These are phyloP conservation scores for Puntigrus tetrazona DNA, from an alignment of 2,113 vertebrate genomes.

Conservation along the genomic window DNA sequence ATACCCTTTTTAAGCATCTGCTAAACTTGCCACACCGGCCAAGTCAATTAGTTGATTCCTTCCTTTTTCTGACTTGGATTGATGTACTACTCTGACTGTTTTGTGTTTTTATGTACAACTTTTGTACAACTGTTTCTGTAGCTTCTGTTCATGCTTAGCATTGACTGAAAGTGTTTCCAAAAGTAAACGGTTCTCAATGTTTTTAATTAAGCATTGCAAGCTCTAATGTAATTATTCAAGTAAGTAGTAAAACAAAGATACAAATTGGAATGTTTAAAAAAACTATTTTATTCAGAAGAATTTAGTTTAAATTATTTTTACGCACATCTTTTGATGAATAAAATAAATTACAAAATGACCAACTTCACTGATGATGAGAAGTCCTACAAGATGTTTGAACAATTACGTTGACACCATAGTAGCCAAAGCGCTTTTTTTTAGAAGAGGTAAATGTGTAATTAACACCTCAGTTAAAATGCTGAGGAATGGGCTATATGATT, in stretches of 20 bases:
- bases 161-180: neutral
- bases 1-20: neutral
- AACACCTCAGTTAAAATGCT: no score
- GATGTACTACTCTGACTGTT: neutral
- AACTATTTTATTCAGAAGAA: no score
- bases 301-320: neutral
- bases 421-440: neutral
- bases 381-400: neutral
- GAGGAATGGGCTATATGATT: no score
- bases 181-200: neutral
- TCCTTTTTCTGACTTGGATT: neutral
- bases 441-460: no score
- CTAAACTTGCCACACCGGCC: conserved; percentile 16
- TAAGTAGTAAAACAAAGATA: neutral
- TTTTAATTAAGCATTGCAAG: neutral
- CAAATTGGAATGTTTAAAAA: neutral
- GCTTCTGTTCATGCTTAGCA: neutral
- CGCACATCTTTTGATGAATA: no score
- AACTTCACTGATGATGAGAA: neutral
- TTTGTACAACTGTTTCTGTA: neutral
- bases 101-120: neutral
- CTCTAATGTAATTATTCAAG: neutral
- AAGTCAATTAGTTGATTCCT: neutral
- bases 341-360: neutral
- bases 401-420: neutral